Evolutionary conservation across 1,140 invertebrate species (phyloP), one percentile per base, ranked within the genome.

Genomic region (Zophobas atratus): DNA sequence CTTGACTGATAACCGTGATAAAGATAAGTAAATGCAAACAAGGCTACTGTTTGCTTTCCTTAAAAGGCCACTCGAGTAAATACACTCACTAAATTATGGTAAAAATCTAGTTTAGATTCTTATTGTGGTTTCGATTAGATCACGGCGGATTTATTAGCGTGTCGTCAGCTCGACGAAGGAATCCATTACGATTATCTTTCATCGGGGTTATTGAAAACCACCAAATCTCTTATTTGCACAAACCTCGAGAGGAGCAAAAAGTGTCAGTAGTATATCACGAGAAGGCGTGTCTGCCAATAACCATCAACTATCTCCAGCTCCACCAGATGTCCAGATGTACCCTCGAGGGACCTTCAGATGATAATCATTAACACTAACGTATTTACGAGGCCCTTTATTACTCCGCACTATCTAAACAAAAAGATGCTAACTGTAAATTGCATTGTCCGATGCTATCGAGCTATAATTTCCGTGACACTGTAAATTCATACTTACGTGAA

Each of bases 1-100:
- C 71, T 73, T 73, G 71, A 73, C 49, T 73, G 71, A 73, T 73
- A 73, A 73, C 71, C 36, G 48, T 56, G 48, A 72, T 72, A 72
- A 72, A 72, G 71, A 73, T 73, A 73, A 73, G 49, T 73, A 73
- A 73, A 73, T 73, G 49, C 71, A 73, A 73, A 73, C 71, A 73
- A 73, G 71, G 39, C 71, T 73, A 73, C 71, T 73, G 71, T 73
- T 73, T 73, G 51, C 49, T 55, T 56, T 73, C 48, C 71, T 43
- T 55, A 55, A 43, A 73, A 41, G 48, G 71, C 71, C 53, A 72
- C 32, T 72, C 34, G 48, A 43, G 33, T 67, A 41, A 67, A 43
- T 67, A 67, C 60, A 43, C 39, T 67, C 39, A 67, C 36, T 67
- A 67, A 67, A 67, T 67, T 67, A 67, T 67, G 39, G 41, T 43